A percentile compares a stretch with the other conserved stretches of the same genome.
These are phyloP conservation scores for Calameuta filiformis DNA, from an alignment of 2,888 invertebrate genomes.

Conservation along the genomic window DNA sequence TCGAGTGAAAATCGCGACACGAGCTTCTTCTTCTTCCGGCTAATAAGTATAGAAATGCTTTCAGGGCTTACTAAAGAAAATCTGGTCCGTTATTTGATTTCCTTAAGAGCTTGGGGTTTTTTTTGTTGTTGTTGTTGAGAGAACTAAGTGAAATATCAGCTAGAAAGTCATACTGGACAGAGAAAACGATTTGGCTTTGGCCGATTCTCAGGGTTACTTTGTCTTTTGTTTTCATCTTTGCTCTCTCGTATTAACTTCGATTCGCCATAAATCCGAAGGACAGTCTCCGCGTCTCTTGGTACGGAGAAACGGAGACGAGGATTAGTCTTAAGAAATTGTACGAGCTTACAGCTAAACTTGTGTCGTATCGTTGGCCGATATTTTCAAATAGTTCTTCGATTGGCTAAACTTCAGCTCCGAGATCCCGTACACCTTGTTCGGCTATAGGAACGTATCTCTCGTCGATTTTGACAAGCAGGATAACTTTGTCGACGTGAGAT, in stretches of 20 bases:
- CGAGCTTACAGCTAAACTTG: background rate
- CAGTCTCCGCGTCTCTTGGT: no score
- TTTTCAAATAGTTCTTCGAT: background rate
- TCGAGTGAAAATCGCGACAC: background rate
- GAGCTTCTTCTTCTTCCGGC: background rate
- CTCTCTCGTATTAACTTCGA: background rate
- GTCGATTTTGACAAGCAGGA: conserved; percentile 91
- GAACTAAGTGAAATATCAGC: background rate
- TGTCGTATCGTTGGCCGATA: background rate
- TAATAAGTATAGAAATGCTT: background rate
- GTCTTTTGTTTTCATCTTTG: background rate
- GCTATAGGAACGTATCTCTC: conserved; percentile 94
- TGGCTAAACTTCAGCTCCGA: conserved; percentile 75
- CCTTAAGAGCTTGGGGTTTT: background rate
- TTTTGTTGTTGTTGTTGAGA: background rate
- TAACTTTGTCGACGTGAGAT: conserved; percentile 92
- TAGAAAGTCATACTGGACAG: background rate
- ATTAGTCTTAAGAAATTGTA: background rate
- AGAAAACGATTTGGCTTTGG: background rate
- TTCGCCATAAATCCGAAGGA: background rate
- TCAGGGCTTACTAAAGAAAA: background rate
- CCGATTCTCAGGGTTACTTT: background rate
- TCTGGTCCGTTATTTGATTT: background rate
- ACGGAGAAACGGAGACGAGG: background rate
- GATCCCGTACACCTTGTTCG: conserved; percentile 85